Evolutionary conservation across 2,113 vertebrate species (phyloP).

Genomic region (Eonycteris spelaea): DNA sequence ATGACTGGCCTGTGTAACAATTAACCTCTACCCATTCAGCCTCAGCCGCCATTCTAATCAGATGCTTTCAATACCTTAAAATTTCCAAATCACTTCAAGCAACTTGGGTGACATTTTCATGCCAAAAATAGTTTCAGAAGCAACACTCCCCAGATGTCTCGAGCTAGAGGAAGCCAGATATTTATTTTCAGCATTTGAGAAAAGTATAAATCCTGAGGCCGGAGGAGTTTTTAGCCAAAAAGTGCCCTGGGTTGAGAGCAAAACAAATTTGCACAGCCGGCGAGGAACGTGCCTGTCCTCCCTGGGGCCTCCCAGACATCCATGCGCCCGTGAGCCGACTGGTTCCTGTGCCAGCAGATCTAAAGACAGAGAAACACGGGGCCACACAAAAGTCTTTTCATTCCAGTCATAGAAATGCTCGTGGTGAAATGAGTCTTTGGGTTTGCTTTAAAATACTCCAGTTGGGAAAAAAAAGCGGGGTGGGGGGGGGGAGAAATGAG

Average conservation of each 20-base stretch:
- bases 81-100: conserved; percentile 8
- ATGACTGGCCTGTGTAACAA: neutral
- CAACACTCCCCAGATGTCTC: conserved; percentile 32
- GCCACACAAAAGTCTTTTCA: neutral
- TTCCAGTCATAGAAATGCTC: neutral
- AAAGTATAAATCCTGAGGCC: neutral
- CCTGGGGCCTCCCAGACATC: neutral
- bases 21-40: neutral
- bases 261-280: neutral
- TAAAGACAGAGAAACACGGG: neutral
- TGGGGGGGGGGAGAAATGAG: neutral
- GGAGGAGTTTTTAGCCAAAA: neutral
- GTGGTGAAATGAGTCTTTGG: neutral
- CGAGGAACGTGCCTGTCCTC: neutral
- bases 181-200: neutral
- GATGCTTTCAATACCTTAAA: conserved; percentile 20
- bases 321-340: rapidly evolving
- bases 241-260: neutral
- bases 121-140: conserved; percentile 43
- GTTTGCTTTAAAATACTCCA: conserved; percentile 9
- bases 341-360: neutral
- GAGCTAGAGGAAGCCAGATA: neutral
- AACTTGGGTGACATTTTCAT: conserved; percentile 4
- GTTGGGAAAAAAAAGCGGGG: neutral
- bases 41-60: neutral